Percentiles rank a stretch among this genome's conserved stretches.
phyloP scores from a whole-genome alignment of 1,140 invertebrate species.

The Globodera rostochiensis region DNA sequence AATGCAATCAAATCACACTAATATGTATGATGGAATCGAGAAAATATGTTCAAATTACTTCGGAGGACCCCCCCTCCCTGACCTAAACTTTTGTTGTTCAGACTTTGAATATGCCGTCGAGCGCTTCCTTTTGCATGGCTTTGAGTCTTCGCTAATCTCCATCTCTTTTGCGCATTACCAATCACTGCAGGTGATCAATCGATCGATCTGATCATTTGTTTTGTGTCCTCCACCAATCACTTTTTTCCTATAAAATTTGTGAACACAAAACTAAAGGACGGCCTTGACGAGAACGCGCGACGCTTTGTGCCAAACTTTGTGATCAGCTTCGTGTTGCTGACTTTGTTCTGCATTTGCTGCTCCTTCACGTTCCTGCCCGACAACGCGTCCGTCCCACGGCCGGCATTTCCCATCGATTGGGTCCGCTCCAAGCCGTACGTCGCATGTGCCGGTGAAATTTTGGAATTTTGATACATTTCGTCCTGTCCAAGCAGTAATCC shows the following conservation, averaged over 20 bases:
- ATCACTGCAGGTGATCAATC: slow-evolving; percentile 48
- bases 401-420: slow-evolving; percentile 53
- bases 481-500: background rate
- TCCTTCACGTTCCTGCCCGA: slow-evolving; percentile 29
- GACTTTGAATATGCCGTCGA: slow-evolving; percentile 64
- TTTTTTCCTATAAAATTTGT: too few relatives aligned
- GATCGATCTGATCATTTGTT: background rate
- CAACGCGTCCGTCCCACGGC: background rate
- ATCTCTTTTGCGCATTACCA: slow-evolving; percentile 65
- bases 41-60: too few relatives aligned
- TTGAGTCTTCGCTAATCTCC: slow-evolving; percentile 55
- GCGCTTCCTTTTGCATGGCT: slow-evolving; percentile 58
- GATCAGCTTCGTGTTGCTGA: slow-evolving; percentile 55
- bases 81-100: background rate
- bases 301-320: slow-evolving; percentile 64
- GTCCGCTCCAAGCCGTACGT: slow-evolving; percentile 62
- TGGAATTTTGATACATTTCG: background rate
- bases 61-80: too few relatives aligned
- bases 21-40: too few relatives aligned
- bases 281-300: slow-evolving; percentile 64
- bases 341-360: slow-evolving; percentile 55
- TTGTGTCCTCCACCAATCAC: background rate
- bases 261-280: slow-evolving; percentile 46
- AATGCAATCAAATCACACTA: too few relatives aligned
- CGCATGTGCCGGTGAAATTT: slow-evolving; percentile 53